These are phyloP conservation scores for Channa maculata DNA, from an alignment of 2,113 vertebrate species.

Conservation along the genomic window DNA sequence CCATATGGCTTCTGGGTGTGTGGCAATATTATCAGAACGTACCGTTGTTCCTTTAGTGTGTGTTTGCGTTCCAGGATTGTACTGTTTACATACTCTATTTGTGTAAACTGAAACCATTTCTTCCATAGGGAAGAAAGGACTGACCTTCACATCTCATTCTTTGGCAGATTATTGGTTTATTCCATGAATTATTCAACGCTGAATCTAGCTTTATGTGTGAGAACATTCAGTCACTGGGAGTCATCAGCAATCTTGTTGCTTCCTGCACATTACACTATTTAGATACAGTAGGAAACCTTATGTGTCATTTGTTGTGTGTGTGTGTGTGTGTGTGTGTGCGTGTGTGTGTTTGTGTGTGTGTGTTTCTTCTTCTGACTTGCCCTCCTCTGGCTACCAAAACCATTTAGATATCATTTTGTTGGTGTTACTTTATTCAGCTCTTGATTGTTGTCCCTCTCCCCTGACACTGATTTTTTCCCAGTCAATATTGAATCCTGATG, in stretches of 20 bases:
- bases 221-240: slow-evolving; percentile 21
- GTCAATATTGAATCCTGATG: slow-evolving; percentile 33
- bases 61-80: slow-evolving; percentile 2
- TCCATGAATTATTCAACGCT: slow-evolving; percentile 12
- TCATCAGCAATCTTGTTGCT: slow-evolving; percentile 6
- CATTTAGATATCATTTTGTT: slow-evolving; percentile 22
- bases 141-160: slow-evolving; percentile 15
- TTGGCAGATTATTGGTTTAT: slow-evolving; percentile 9
- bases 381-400: background rate
- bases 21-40: slow-evolving; percentile 40
- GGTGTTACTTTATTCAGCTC: slow-evolving; percentile 44
- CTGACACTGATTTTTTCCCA: slow-evolving; percentile 35
- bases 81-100: background rate
- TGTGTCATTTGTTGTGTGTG: background rate
- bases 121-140: slow-evolving; percentile 1
- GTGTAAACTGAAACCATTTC: slow-evolving; percentile 8
- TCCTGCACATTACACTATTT: slow-evolving; percentile 1
- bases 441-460: slow-evolving; percentile 53
- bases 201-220: slow-evolving; percentile 9
- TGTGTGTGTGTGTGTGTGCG: background rate
- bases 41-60: slow-evolving; percentile 11
- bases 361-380: slow-evolving; percentile 13
- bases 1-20: slow-evolving; percentile 64
- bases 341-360: background rate
- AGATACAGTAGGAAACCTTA: background rate